Evolutionary conservation across 2,113 vertebrate genomes (phyloP), one percentile per base, ranked within the genome.

Genomic region (Cottus gobio): DNA sequence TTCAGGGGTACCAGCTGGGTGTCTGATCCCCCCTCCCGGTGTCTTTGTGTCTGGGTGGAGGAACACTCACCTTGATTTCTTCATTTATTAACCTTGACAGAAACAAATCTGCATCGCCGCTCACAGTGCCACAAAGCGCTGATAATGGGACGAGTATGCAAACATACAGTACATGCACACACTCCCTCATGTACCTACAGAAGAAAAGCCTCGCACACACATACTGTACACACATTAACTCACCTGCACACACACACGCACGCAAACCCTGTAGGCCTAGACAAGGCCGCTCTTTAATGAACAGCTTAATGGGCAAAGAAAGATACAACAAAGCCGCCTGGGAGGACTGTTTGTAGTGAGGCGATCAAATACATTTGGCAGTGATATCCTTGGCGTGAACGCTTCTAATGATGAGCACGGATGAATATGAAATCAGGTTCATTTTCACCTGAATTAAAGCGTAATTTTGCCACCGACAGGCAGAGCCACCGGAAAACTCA

Each of bases 51-150:
- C 87, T 90, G 80, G 79, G 90, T 91, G 79, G 84, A 92, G 91
- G 92, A 83, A 86, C 87, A 70, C 85, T 93, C 92, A 91, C 90
- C 92, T 93, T 90, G 90, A 91, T 92, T 92, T 91, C 89, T 90
- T 93, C 85, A 91, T 90, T 92, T 94, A 93, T 92, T 91, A 93
- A 94, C 93, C 92, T 94, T 94, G 92, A 92, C 91, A 87, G 89
- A 91, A 94, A 86, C 86, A 89, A 91, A 92, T 92, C 82, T 83
- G 84, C 87, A 89, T 90, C 81, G 58, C 62, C 57, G 37, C 79
- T 87, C 83, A 67, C 50, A 73, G 39, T 71, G 65, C 79, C 73
- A 85, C 87, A 86, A 84, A 83, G 88, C 75, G 58, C 70, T 42
- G 81, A 90, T 90, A 92, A 91, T 88, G 76, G 79, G 79, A 37